Evolutionary conservation across 23 tunicate genomes (phyloP).

Genomic region (Trididemnum miniatum): DNA sequence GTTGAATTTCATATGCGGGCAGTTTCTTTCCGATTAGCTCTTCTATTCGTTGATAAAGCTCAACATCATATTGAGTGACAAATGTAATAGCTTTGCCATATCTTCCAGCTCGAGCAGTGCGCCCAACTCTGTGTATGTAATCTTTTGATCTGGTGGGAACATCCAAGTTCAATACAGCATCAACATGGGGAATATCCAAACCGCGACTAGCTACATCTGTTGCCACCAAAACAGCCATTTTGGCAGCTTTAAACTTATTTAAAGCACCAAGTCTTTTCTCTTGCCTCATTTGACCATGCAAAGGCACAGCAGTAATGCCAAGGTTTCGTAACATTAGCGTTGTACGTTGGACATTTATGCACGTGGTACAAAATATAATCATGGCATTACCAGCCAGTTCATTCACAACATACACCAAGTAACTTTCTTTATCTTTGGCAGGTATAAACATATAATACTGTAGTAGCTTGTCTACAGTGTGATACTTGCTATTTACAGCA

Average conservation of each 20-base stretch:
- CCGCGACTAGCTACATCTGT: constrained; percentile 98
- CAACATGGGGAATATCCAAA: constrained; percentile 92
- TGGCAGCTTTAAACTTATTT: constrained; percentile 77
- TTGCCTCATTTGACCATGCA: constrained; percentile 95
- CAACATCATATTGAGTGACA: constrained; percentile 97
- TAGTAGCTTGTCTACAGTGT: constrained; percentile 77
- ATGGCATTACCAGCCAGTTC: constrained; percentile 83
- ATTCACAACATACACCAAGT: constrained; percentile 79
- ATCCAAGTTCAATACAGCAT: constrained; percentile 82
- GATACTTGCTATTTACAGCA: constrained; percentile 85
- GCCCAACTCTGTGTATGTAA: constrained; percentile 93
- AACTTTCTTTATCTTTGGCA: constrained; percentile 82
- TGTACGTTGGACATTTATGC: constrained; percentile 72
- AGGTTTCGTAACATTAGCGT: constrained; percentile 72
- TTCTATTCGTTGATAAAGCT: constrained; percentile 92
- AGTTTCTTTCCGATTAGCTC: constrained; percentile 88
- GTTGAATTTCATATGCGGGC: constrained; percentile 70
- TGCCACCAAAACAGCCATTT: constrained; percentile 67
- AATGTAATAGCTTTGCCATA: constrained; percentile 87
- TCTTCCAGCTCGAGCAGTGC: constrained; percentile 97
- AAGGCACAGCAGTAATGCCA: constrained; percentile 71
- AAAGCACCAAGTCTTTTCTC: constrained; percentile 92
- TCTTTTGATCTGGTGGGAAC: constrained; percentile 89
- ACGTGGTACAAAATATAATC: constrained; percentile 83
- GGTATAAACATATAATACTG: constrained; percentile 91